Evolutionary conservation across 2,113 vertebrate genomes (phyloP), one percentile per base, ranked within the genome.

Genomic region (Notiomystis cincta): DNA sequence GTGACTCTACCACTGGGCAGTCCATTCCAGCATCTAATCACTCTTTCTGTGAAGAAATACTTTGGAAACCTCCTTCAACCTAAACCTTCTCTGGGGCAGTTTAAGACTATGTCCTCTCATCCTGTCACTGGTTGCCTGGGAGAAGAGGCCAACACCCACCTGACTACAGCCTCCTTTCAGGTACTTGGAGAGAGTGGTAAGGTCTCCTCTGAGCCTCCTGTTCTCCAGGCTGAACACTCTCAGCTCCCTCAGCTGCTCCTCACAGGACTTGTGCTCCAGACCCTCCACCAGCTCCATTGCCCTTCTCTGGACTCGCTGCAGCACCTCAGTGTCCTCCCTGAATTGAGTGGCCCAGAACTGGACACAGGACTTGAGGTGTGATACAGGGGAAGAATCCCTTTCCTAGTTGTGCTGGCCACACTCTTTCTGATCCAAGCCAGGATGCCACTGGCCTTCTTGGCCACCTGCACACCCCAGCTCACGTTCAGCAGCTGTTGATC

Each of bases 51-150:
- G 22, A 48, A 61, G 40, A 61, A 76, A 69, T 20, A 20, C 30
- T 27, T 61, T 3, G 2, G 15, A 61, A 35, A 35, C 11, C 17
- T 53, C 40, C 38, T 53, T 60, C 16, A 82, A 11, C 3, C 5
- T 45, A 54, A 47, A 69, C 25, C 8, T 69, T 17, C 12, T n/a
- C n/a, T 23, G 22, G 17, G 0, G 0, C 3, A 54, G 17, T 1
- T 69, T 47, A 47, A 47, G 40, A 48, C 25, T 11, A 3, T 11
- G 12, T 31, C 22, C 42, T 61, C 25, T 42, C 22, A 15, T 27
- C 40, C 79, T 35, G 21, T 62, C 14, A 1, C 24, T 69, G 40
- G 21, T 2, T 69, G 14, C 18, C 35, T 42, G 25, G 40, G 40
- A 54, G 62, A 56, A 53, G 35, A 69, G 18, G 18, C 27, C 18